These are phyloP conservation scores for Meliscaeva auricollis DNA, from an alignment of 2,888 invertebrate species.

Conservation along the genomic window DNA sequence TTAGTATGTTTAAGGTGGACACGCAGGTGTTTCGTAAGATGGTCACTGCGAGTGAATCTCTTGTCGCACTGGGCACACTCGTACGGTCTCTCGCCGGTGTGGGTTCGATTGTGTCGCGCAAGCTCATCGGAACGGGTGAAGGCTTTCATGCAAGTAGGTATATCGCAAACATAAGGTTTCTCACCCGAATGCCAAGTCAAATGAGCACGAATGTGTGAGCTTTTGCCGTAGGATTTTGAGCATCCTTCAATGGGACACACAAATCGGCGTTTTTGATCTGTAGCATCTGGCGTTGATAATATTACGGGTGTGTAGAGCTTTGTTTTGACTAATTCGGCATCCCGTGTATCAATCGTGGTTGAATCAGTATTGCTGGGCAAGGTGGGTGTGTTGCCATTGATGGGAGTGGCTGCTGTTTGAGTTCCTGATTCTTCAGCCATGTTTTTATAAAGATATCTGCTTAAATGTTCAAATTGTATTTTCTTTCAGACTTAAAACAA, in stretches of 20 bases:
- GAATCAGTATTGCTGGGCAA: conserved; percentile 10
- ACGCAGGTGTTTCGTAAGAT: conserved; percentile 81
- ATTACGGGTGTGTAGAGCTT: neutral
- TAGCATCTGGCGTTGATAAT: conserved; percentile 12
- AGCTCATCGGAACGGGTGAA: conserved; percentile 82
- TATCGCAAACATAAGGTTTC: conserved; percentile 81
- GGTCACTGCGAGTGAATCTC: conserved; percentile 82
- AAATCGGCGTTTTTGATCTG: conserved; percentile 80
- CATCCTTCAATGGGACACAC: conserved; percentile 81
- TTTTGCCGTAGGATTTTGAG: conserved; percentile 82
- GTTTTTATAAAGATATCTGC: neutral
- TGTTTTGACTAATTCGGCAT: neutral
- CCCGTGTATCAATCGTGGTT: too few relatives aligned
- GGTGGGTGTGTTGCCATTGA: conserved; percentile 59
- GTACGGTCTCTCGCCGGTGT: conserved; percentile 82
- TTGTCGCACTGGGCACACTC: conserved; percentile 81
- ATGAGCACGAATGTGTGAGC: conserved; percentile 82
- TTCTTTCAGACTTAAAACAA: too few relatives aligned
- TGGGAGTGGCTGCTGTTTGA: conserved; percentile 66
- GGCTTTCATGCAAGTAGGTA: conserved; percentile 81
- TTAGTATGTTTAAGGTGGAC: conserved; percentile 60
- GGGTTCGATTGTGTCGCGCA: conserved; percentile 81
- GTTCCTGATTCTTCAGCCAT: conserved; percentile 47
- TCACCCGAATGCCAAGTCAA: conserved; percentile 83
- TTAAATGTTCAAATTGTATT: too few relatives aligned